Percentiles rank a stretch among this genome's conserved stretches.
Evolutionary conservation across 92 coral and sea anemone genomes (phyloP).

Genomic region (Actinernus sp.): DNA sequence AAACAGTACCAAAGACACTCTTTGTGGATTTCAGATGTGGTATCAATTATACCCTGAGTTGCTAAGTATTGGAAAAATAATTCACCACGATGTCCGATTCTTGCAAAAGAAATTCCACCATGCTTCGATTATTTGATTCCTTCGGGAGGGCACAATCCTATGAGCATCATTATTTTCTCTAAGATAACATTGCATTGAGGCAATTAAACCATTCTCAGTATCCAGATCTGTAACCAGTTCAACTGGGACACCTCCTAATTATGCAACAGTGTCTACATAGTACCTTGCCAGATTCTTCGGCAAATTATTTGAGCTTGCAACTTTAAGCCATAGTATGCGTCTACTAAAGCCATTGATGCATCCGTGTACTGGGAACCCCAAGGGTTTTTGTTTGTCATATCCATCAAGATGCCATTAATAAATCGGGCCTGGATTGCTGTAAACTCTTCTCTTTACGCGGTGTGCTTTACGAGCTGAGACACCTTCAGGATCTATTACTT

Average conservation of each 20-base stretch:
- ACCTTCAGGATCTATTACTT: slow-evolving; percentile 73
- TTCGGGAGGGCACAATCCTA: slow-evolving; percentile 64
- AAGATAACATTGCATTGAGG: slow-evolving; percentile 33
- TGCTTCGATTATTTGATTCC: slow-evolving; percentile 64
- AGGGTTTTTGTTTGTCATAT: slow-evolving; percentile 8
- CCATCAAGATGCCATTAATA: slow-evolving; percentile 43
- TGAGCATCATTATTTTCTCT: slow-evolving; percentile 46
- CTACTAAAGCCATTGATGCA: slow-evolving; percentile 12
- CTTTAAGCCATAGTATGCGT: slow-evolving; percentile 1
- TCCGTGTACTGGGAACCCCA: slow-evolving; percentile 19
- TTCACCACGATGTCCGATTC: slow-evolving; percentile 53
- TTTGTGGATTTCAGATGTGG: slow-evolving; percentile 37
- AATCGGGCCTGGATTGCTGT: slow-evolving; percentile 43
- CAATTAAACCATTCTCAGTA: slow-evolving; percentile 53
- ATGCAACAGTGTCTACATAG: not conserved
- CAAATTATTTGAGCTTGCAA: not conserved
- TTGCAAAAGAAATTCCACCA: slow-evolving; percentile 52
- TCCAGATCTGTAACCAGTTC: slow-evolving; percentile 68
- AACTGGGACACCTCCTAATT: not conserved
- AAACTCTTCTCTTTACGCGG: slow-evolving; percentile 51
- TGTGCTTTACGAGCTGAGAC: slow-evolving; percentile 24
- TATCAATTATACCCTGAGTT: slow-evolving; percentile 39
- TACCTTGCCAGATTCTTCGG: not conserved
- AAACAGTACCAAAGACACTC: slow-evolving; percentile 73
- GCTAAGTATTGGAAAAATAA: slow-evolving; percentile 42